These are phyloP conservation scores for Zaprionus bogoriensis DNA, from an alignment of 2,888 invertebrate genomes.

Conservation along the genomic window DNA sequence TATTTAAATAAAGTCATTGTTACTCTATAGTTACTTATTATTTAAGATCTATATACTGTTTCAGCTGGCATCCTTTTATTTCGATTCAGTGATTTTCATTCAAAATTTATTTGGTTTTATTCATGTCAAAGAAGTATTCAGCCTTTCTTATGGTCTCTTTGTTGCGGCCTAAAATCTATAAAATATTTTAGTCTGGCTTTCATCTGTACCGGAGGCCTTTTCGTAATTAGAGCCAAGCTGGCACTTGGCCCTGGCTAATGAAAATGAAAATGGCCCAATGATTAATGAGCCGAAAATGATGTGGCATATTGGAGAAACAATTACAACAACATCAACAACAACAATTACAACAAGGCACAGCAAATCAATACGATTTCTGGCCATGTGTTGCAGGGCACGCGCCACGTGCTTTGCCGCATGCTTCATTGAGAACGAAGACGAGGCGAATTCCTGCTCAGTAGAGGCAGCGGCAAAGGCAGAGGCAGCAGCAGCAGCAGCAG, in stretches of 20 bases:
- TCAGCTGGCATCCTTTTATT: too few relatives aligned
- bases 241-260: constrained; percentile 50
- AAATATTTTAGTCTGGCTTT: constrained; percentile 37
- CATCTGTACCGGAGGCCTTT: too few relatives aligned
- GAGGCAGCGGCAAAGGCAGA: constrained; percentile 12
- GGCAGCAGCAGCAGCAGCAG: too few relatives aligned
- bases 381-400: constrained; percentile 61
- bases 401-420: constrained; percentile 22
- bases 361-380: constrained; percentile 45
- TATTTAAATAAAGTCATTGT: too few relatives aligned
- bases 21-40: too few relatives aligned
- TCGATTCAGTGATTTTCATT: neutral
- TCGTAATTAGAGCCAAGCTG: constrained; percentile 38
- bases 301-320: constrained; percentile 68
- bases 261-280: constrained; percentile 63
- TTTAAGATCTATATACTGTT: too few relatives aligned
- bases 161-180: constrained; percentile 44
- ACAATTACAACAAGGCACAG: too few relatives aligned
- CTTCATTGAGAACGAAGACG: constrained; percentile 23
- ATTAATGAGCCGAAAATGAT: constrained; percentile 76
- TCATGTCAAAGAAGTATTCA: too few relatives aligned
- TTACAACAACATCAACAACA: constrained; percentile 37
- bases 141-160: constrained; percentile 33
- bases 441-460: constrained; percentile 39
- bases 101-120: constrained; percentile 4